Conservation (phyloP, 1,140 invertebrate species). For the Frieseomelitta varia region DNA sequence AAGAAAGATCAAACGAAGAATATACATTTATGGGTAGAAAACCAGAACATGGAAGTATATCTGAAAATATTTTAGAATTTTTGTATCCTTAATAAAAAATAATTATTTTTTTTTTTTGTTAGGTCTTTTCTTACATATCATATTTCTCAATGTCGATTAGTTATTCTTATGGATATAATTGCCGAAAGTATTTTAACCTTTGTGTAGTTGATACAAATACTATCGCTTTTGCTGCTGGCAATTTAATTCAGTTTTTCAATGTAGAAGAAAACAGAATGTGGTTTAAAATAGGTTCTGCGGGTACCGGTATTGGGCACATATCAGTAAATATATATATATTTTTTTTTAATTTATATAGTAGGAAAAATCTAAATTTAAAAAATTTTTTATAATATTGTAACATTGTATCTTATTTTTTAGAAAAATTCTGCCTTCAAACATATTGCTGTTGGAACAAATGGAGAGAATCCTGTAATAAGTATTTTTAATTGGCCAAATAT, state of each 20-base stretch:
- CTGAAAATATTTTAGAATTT: constrained; percentile 73
- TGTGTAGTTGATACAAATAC: constrained; percentile 88
- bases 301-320: constrained; percentile 90
- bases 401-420: constrained; percentile 74
- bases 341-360: not conserved
- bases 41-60: constrained; percentile 67
- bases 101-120: constrained; percentile 4
- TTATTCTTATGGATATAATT: constrained; percentile 94
- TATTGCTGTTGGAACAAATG: constrained; percentile 90
- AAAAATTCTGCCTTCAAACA: constrained; percentile 88
- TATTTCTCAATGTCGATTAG: constrained; percentile 76
- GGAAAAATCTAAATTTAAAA: not conserved
- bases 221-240: constrained; percentile 90
- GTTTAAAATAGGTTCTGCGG: constrained; percentile 88
- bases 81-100: constrained; percentile 74
- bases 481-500: constrained; percentile 92
- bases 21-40: constrained; percentile 62
- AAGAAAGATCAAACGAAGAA: constrained; percentile 35
- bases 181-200: constrained; percentile 90
- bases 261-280: constrained; percentile 85
- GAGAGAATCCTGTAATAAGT: constrained; percentile 87
- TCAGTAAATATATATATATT: constrained; percentile 82
- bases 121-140: constrained; percentile 12
- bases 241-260: constrained; percentile 90
- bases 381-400: not conserved